phyloP scores from a whole-genome alignment of 2,888 invertebrate species.

The Microplitis deprimator region DNA sequence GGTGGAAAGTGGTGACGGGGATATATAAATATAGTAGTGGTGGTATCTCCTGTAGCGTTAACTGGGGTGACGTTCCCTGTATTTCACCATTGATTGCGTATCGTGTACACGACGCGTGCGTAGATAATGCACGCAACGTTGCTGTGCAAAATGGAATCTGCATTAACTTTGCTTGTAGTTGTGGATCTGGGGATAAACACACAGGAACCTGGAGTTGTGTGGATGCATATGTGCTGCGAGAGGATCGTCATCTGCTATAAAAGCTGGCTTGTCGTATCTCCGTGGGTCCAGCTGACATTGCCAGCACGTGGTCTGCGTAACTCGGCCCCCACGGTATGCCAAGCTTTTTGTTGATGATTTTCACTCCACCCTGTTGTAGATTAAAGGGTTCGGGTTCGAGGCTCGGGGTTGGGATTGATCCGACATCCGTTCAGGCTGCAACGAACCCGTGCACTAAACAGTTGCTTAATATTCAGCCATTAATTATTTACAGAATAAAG shows the following conservation, averaged over 20 bases:
- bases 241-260: conserved; percentile 39
- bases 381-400: background rate
- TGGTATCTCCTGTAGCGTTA: conserved; percentile 20
- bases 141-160: conserved; percentile 38
- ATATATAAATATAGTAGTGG: background rate
- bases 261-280: conserved; percentile 42
- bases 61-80: conserved; percentile 36
- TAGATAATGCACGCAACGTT: conserved; percentile 53
- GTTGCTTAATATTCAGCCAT: no score
- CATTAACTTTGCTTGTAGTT: background rate
- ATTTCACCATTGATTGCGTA: conserved; percentile 60
- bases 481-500: no score
- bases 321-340: background rate
- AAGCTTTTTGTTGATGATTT: background rate
- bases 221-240: conserved; percentile 7
- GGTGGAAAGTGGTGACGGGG: conserved; percentile 26
- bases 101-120: conserved; percentile 57
- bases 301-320: background rate
- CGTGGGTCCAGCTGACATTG: conserved; percentile 44
- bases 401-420: background rate
- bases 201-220: background rate
- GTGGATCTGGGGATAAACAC: background rate
- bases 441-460: no score
- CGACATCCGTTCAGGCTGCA: no score
- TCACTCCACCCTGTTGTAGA: conserved; percentile 1